Evolutionary conservation across 2,797 vertebrate species (phyloP), one percentile per base, ranked within the genome.

Genomic region (Poecile montanus): DNA sequence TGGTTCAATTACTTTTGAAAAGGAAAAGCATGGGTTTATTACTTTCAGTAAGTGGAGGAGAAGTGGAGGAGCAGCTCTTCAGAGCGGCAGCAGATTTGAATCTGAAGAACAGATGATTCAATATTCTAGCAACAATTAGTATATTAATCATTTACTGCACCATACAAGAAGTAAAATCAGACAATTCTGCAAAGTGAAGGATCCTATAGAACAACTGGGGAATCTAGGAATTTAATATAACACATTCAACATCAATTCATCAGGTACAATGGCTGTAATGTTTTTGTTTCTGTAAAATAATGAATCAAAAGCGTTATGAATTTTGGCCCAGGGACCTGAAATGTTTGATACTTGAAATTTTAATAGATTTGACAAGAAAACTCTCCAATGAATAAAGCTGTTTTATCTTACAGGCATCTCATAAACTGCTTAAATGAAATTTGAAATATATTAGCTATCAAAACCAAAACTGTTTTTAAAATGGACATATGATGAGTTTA

Each of bases 391-490:
- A 92, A 72, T 83, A 71, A 68, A 85, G 22, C 26, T n/a, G 25
- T 51, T 95, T 87, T 91, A 89, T 92, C 60, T 76, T 82, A 91
- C 63, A 73, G 23, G n/a, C 56, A 83, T 58, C 72, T 91, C 57
- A 61, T 96, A 94, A 92, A 91, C 58, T 77, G 47, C 71, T 92
- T 67, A 82, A 93, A 74, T 27, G n/a, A 56, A 95, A 73, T 76
- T 73, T 82, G 62, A 91, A 93, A 74, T 72, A 63, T 34, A 75
- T 89, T 90, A 71, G 53, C 23, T 76, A 78, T 74, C 30, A 75
- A 81, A 83, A 83, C 4, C 6, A 34, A 77, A 83, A 68, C 27
- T n/a, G 22, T 61, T 92, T 74, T 38, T 34, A 78, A 95, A 94
- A 81, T 22, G 61, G 77, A 79, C 74, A 29, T 26, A 36, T 34